These are phyloP conservation scores for Gallinago nigripennis DNA, from an alignment of 2,797 vertebrate genomes.

Conservation along the genomic window DNA sequence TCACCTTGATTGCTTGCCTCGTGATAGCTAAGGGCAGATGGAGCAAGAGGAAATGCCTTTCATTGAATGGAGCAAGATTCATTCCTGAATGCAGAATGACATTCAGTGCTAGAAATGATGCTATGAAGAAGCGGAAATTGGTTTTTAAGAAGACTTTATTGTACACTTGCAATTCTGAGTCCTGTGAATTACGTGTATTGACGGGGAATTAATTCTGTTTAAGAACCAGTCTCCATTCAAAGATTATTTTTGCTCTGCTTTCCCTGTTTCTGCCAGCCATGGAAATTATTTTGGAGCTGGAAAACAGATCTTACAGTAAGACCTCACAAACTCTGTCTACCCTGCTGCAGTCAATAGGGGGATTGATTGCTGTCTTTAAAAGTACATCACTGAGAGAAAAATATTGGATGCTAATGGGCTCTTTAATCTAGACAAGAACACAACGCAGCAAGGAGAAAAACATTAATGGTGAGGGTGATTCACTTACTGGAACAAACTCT, in stretches of 20 bases:
- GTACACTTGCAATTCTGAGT: background rate
- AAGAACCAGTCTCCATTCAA: background rate
- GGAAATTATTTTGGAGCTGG: background rate
- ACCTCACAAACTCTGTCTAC: background rate
- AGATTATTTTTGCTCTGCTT: background rate
- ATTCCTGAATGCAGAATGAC: background rate
- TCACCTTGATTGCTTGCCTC: background rate
- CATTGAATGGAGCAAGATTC: background rate
- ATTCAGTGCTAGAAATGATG: background rate
- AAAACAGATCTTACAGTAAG: background rate
- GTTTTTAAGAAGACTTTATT: background rate
- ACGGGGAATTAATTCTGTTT: background rate
- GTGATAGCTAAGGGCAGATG: background rate
- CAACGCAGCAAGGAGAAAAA: background rate
- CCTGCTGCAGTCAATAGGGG: background rate
- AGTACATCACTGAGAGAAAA: background rate
- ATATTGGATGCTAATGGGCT: background rate
- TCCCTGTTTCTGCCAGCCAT: background rate
- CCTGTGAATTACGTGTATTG: accelerated
- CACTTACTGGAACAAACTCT: background rate
- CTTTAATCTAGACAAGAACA: background rate
- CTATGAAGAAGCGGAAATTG: background rate
- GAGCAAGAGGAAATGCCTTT: background rate
- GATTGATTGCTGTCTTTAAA: background rate
- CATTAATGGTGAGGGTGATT: background rate